phyloP scores from a whole-genome alignment of 2,888 invertebrate species.

The Drosophila stalkeri region DNA sequence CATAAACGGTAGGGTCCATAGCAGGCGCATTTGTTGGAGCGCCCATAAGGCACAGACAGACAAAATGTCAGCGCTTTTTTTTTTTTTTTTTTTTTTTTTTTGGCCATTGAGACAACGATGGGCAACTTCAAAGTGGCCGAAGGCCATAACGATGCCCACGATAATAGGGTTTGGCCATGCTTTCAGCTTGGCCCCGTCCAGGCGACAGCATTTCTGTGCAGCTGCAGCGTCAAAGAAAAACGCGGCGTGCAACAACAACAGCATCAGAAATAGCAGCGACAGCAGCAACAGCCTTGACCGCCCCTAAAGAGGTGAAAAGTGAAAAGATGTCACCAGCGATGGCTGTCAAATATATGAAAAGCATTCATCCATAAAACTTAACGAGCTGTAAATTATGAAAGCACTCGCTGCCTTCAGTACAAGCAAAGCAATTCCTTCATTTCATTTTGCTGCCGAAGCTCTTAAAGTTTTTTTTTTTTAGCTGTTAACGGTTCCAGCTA shows the following conservation, averaged over 20 bases:
- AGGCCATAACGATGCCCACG: conserved; percentile 58
- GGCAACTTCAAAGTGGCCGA: conserved; percentile 57
- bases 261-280: conserved; percentile 15
- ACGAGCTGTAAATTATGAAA: conserved; percentile 78
- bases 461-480: conserved; percentile 14
- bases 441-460: conserved; percentile 13
- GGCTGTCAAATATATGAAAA: conserved; percentile 57
- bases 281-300: conserved; percentile 64
- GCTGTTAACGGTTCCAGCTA: background rate
- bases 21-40: conserved; percentile 11
- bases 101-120: conserved; percentile 35
- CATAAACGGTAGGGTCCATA: conserved; percentile 51
- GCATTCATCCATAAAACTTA: conserved; percentile 73
- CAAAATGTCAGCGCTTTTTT: conserved; percentile 56
- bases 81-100: conserved; percentile 20
- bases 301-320: conserved; percentile 64
- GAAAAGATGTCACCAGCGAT: conserved; percentile 70
- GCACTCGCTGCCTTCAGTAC: conserved; percentile 24
- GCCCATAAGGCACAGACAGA: conserved; percentile 15
- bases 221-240: conserved; percentile 39
- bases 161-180: conserved; percentile 44
- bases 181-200: conserved; percentile 16
- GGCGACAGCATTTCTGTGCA: conserved; percentile 54
- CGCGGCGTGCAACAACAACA: conserved; percentile 16
- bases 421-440: conserved; percentile 31